Base-by-base conservation (phyloP, 2,888 invertebrate genomes). In the Ceramica pisi region DNA sequence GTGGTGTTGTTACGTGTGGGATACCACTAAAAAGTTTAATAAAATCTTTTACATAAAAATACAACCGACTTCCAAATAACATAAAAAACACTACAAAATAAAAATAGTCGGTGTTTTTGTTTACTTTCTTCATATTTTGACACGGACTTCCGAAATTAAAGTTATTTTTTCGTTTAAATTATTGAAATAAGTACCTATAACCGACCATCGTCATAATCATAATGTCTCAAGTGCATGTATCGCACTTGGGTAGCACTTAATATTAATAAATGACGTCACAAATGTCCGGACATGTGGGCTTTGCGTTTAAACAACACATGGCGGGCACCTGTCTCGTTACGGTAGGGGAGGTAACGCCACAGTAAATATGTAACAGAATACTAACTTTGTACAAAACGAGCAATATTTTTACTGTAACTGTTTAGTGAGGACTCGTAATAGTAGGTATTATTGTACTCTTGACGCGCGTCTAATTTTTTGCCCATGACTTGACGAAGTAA, bases 281-380 rank as follows among this genome's bases (percentile, higher is more conserved):
- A 73, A 53, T 50, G 62, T 70, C 51, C 57, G 61, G 55, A 35
- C 82, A 74, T 78, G 80, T 68, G 68, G 73, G 71, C 81, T 74
- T 78, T 79, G 81, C 82, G 73, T 70, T 67, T 14, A n/a, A n/a
- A 61, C 53, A 53, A 64, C 84, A 85, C 74, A 84, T 85, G 84
- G 72, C 64, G 55, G 63, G 23, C 84, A 86, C 86, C 86, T 85
- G 86, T 80, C 76, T 57, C 21, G 67, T 67, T 75, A 82, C 60
- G 74, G 61, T 71, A 74, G 81, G 71, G 78, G 67, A 55, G 62
- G 26, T 7, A 56, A n/a, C 0, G 46, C n/a, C 82, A 75, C 61
- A 66, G 63, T 63, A 10, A 14, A 69, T 10, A 1, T 6, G 23
- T 16, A 19, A 19, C 83, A 73, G 72, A 56, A 53, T 65, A 61